These are phyloP conservation scores for Arothron firmamentum DNA, from an alignment of 2,113 vertebrate species.

Conservation along the genomic window DNA sequence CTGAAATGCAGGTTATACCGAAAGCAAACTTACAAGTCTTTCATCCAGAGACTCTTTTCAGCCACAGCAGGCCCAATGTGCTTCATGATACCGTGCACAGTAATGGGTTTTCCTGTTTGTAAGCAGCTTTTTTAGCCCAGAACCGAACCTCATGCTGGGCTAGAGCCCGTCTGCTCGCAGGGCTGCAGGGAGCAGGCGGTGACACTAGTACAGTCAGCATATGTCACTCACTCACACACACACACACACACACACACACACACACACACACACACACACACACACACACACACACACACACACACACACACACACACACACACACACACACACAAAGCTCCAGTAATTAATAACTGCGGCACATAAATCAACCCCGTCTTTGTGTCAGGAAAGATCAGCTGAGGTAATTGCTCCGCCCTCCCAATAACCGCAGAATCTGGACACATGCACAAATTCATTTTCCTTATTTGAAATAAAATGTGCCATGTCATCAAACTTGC, in stretches of 20 bases:
- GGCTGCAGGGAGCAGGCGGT: constrained; percentile 32
- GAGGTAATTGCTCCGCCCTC: constrained; percentile 1
- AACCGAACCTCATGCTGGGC: constrained; percentile 50
- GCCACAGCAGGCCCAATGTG: constrained; percentile 56
- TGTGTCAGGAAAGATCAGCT: constrained; percentile 8
- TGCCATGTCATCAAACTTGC: constrained; percentile 51
- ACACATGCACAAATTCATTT: constrained; percentile 37
- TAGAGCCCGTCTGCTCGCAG: constrained; percentile 44
- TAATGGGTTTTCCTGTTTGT: constrained; percentile 64
- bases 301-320: constrained; percentile 29
- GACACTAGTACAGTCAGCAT: constrained; percentile 40
- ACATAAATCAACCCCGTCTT: constrained; percentile 4
- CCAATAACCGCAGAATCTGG: constrained; percentile 19
- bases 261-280: constrained; percentile 29
- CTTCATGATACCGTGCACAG: constrained; percentile 50
- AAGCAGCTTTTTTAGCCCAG: constrained; percentile 51
- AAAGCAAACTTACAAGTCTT: constrained; percentile 33
- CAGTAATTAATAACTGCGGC: constrained; percentile 12
- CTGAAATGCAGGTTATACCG: constrained; percentile 36
- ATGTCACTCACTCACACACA: constrained; percentile 17
- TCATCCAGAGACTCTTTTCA: constrained; percentile 47
- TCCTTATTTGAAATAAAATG: constrained; percentile 31
- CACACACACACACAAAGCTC: constrained; percentile 37
- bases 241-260: constrained; percentile 29
- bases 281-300: constrained; percentile 29